A percentile compares a stretch with the other conserved stretches of the same genome.
Evolutionary conservation across 2,888 invertebrate genomes (phyloP).

Genomic region (Torymus texanus): DNA sequence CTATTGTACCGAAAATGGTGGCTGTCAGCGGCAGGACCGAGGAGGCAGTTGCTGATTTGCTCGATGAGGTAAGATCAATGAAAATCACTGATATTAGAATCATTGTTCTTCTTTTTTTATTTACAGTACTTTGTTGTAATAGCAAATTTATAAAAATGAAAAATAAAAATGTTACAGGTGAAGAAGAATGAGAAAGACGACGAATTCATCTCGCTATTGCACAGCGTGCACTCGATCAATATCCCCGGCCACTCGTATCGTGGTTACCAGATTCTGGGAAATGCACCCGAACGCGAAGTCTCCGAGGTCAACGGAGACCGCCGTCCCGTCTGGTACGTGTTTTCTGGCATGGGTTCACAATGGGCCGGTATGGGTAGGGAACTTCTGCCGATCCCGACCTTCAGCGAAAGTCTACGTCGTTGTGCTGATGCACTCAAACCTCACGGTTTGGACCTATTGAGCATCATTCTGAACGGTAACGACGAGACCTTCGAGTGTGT

Average conservation of each 20-base stretch:
- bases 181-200: constrained; percentile 79
- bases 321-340: constrained; percentile 94
- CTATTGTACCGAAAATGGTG: constrained; percentile 81
- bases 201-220: constrained; percentile 86
- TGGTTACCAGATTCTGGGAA: constrained; percentile 86
- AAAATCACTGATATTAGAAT: no score
- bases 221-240: constrained; percentile 83
- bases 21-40: constrained; percentile 91
- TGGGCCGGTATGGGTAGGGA: constrained; percentile 97
- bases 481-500: constrained; percentile 89
- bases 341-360: constrained; percentile 98
- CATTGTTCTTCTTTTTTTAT: no score
- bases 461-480: constrained; percentile 85
- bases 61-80: constrained; percentile 77
- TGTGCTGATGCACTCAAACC: constrained; percentile 86
- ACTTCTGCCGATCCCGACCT: constrained; percentile 88
- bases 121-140: no score
- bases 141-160: no score
- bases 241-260: constrained; percentile 87
- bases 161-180: constrained; percentile 20
- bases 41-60: constrained; percentile 82
- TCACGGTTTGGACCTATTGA: constrained; percentile 88
- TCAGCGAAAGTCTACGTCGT: constrained; percentile 86
- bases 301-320: constrained; percentile 77
- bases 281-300: constrained; percentile 77